Base-by-base conservation (phyloP, 2,888 invertebrate genomes). In the Sabatieria punctata region DNA sequence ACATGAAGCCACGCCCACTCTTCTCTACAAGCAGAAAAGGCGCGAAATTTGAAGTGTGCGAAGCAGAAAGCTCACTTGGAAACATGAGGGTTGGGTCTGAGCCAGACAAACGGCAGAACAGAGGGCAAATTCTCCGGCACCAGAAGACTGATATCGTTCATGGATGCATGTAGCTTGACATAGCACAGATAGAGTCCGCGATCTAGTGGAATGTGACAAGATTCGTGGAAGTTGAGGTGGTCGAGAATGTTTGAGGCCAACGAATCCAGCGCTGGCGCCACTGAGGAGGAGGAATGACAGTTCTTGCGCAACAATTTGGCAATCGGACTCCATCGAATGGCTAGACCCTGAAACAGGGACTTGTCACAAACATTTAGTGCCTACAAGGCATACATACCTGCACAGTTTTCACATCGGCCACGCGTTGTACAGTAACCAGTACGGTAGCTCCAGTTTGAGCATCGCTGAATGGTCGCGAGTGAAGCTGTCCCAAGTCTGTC, bases 181-280 rank as follows among this genome's bases (percentile, higher is more conserved):
- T 93, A 97, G 35, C 91, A 86, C 55, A 97, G 72, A 71, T 97
- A 95, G 22, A 97, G 73, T 0, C 97, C 95, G 26, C 80, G 78
- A 1, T 79, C 75, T 42, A 95, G 69, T 57, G 80, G 81, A 46
- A 83, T 78, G 52, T 79, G 77, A 48, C 86, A 86, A 41, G 81
- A 79, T 74, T 85, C 78, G 57, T 78, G 77, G 65, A 79, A 81
- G 26, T 71, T 66, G 38, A 77, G 72, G 65, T 75, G 73, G 49
- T 75, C 86, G 57, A 82, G 80, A 50, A 91, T 80, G 22, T 85
- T 84, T 35, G 80, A 79, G 75, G 85, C 81, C 36, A 89, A 72
- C 57, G 84, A 75, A 57, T 88, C 86, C 4, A 78, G 77, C 13
- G 85, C 82, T 8, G 8, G 11, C 19, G 38, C n/a, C 22, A n/a